These are phyloP conservation scores for Alca torda DNA, from an alignment of 2,797 vertebrate species.

Conservation along the genomic window DNA sequence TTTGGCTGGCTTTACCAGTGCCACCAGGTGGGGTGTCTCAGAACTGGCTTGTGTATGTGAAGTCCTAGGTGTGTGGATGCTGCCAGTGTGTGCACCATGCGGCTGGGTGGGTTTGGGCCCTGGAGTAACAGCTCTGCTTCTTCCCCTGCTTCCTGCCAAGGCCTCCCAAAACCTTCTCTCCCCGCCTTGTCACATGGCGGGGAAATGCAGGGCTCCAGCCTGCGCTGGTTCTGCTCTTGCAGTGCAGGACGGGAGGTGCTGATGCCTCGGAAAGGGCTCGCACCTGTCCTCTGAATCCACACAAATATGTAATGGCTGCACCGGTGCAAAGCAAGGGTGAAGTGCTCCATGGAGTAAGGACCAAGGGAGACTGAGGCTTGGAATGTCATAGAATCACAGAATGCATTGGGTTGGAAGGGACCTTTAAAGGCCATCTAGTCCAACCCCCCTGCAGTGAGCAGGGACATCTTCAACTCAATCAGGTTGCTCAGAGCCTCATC, in stretches of 20 bases:
- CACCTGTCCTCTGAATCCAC: rapidly evolving
- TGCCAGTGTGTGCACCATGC: rapidly evolving
- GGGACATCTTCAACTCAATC: too few species aligned
- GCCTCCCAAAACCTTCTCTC: neutral
- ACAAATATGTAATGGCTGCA: rapidly evolving
- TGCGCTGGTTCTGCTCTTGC: neutral
- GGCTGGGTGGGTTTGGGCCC: neutral
- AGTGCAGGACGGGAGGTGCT: neutral
- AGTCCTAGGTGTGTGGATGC: rapidly evolving
- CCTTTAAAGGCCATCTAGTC: too few species aligned
- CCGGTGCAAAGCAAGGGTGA: neutral
- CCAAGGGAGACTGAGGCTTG: neutral
- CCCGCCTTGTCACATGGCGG: neutral
- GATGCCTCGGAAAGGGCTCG: neutral
- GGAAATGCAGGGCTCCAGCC: neutral
- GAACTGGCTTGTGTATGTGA: neutral
- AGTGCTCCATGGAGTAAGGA: neutral
- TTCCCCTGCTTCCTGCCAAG: neutral
- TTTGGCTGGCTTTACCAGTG: neutral
- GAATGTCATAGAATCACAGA: too few species aligned
- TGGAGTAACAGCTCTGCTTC: neutral
- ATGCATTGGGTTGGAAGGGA: too few species aligned
- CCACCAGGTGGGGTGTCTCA: too few species aligned
- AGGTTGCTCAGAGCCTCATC: too few species aligned
- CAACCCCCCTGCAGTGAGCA: too few species aligned